Conservation (phyloP, 1,140 invertebrate genomes). For the Spodoptera frugiperda region DNA sequence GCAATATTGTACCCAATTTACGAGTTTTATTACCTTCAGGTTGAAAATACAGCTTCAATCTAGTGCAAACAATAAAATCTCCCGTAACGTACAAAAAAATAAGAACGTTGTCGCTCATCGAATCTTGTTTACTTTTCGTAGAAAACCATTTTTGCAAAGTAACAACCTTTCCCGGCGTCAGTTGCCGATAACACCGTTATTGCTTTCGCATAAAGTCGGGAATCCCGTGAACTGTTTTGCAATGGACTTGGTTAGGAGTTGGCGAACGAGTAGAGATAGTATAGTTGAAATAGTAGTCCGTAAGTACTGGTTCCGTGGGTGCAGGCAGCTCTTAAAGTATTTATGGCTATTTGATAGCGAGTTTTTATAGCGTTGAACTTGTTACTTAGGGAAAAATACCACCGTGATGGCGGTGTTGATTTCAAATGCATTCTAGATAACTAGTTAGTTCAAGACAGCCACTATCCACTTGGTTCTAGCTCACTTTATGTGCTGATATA, state of each 20-base stretch:
- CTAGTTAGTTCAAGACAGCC: too few relatives aligned
- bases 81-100: slow-evolving; percentile 15
- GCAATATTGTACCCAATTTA: neutral
- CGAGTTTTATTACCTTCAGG: neutral
- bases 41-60: neutral
- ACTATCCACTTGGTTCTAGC: too few relatives aligned
- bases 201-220: neutral
- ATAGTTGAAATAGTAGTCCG: slow-evolving; percentile 5
- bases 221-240: slow-evolving; percentile 2
- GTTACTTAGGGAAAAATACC: neutral
- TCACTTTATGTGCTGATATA: too few relatives aligned
- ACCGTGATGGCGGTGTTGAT: too few relatives aligned
- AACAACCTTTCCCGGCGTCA: neutral
- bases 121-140: slow-evolving; percentile 26
- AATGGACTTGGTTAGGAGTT: slow-evolving; percentile 4
- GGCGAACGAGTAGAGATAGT: neutral
- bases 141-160: slow-evolving; percentile 28
- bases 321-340: slow-evolving; percentile 13
- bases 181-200: slow-evolving; percentile 16
- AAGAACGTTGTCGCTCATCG: slow-evolving; percentile 27
- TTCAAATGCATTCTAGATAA: too few relatives aligned
- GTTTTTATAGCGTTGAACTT: neutral
- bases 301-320: neutral
- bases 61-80: slow-evolving; percentile 11
- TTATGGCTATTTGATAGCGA: slow-evolving; percentile 21